These are phyloP conservation scores for Mechanitis mazaeus DNA, from an alignment of 2,888 invertebrate genomes.

Conservation along the genomic window DNA sequence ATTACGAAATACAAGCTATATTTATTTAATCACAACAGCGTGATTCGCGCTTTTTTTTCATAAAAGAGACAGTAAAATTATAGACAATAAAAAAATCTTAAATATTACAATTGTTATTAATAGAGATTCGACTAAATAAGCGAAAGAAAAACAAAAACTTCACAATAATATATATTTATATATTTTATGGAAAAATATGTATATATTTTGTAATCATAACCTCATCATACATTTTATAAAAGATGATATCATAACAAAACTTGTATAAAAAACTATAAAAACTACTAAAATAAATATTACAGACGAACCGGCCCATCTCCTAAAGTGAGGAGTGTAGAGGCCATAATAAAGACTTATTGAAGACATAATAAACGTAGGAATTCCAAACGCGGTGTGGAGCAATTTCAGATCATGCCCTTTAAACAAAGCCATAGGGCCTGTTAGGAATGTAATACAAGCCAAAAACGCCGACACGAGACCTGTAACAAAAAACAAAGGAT, in stretches of 20 bases:
- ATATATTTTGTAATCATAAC: constrained; percentile 22
- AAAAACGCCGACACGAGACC: constrained; percentile 37
- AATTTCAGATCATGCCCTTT: constrained; percentile 27
- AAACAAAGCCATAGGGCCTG: constrained; percentile 33
- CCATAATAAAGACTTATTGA: constrained; percentile 41
- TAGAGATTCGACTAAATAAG: too few relatives aligned
- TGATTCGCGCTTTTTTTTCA: too few relatives aligned
- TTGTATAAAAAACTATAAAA: constrained; percentile 42
- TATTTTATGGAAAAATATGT: not conserved
- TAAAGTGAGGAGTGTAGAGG: constrained; percentile 34
- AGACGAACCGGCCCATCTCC: constrained; percentile 33
- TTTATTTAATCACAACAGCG: too few relatives aligned
- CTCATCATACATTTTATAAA: constrained; percentile 42
- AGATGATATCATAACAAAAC: constrained; percentile 37
- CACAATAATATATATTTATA: not conserved
- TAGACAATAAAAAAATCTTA: too few relatives aligned
- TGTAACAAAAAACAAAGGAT: constrained; percentile 29
- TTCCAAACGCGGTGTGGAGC: constrained; percentile 41
- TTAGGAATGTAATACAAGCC: constrained; percentile 30
- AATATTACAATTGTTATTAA: too few relatives aligned
- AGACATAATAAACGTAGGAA: constrained; percentile 42
- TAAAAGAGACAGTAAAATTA: too few relatives aligned
- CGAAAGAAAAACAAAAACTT: not conserved
- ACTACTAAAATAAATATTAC: constrained; percentile 33
- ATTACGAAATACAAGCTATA: too few relatives aligned